Evolutionary conservation across 2,797 vertebrate species (phyloP), one percentile per base, ranked within the genome.

Genomic region (Psittacula echo): DNA sequence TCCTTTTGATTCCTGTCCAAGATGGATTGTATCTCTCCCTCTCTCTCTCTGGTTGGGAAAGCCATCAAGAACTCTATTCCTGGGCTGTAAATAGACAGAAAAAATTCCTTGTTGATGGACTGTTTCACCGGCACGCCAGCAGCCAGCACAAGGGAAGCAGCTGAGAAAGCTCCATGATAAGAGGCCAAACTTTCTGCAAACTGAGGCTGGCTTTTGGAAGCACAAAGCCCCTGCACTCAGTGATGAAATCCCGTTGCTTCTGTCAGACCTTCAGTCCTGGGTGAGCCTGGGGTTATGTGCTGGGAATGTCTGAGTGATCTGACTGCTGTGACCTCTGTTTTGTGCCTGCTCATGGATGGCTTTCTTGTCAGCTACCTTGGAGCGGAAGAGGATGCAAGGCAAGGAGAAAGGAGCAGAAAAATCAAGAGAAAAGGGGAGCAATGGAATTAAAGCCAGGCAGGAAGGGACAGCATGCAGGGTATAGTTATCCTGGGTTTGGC

Each of bases 1-100:
- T 95, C 74, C 75, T 95, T 97, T 89, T 96, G 93, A 93, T 89
- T 83, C 54, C 80, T 92, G 75, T 94, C 87, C 93, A 93, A 85
- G 70, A 79, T 73, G 66, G 83, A 89, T 79, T 89, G 58, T 50
- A 70, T 85, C 91, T 92, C 61, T 90, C 53, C 41, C 21, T 90
- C 56, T 56, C 54, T 56, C 53, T 60, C 58, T 37, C 58, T 37
- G 58, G 0, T 34, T 90, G 54, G 68, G 94, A 95, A 88, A 39
- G n/a, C 88, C 42, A 47, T 27, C 66, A 81, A 85, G 68, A 88
- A 58, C 70, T 72, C 68, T 70, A 42, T 70, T 78, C n/a, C 65
- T 89, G 39, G 44, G 48, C 68, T 87, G 62, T 79, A 96, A 96
- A 96, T 56, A 90, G 85, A 64, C 48, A 85, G 29, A 47, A 84